Evolutionary conservation across 2,113 vertebrate species (phyloP), one percentile per base, ranked within the genome.

Genomic region (Pao palembangensis): DNA sequence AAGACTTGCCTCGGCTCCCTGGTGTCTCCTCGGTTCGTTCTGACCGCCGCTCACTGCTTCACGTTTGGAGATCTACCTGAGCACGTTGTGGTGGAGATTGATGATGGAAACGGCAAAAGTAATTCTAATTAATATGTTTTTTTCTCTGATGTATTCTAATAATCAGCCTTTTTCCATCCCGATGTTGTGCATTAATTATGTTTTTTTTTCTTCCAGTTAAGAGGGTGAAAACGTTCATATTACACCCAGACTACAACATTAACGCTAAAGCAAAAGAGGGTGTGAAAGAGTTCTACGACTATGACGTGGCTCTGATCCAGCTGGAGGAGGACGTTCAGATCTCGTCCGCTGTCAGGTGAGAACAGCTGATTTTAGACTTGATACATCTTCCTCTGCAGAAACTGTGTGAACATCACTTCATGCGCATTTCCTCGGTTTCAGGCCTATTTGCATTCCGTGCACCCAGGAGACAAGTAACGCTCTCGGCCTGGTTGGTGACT

Each of bases 31-130:
- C 52, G 53, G 19, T 90, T 90, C 25, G 14, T 92, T 55, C 46
- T 92, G 71, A 91, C 91, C 34, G 89, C 91, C 1, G 90, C 91
- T 64, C 91, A 92, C 65, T 92, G 91, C 78, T 86, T 92, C 61
- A 25, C 0, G 3, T 70, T 77, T 58, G 75, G 4, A 0, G 75
- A 78, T 58, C 0, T 0, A 6, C 4, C 50, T 4, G 3, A 55
- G 0, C 0, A 58, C 0, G 43, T 87, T 44, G 7, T 0, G 0
- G 55, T 91, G n/a, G 64, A 67, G 0, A 64, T 84, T n/a, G 8
- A 75, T 0, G 58, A 60, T 20, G 42, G 28, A 19, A 0, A 13
- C 0, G 6, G n/a, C 16, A 46, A 0, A 48, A 16, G 83, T 81
- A 76, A 70, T 12, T 1, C 41, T 10, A 53, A 38, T 55, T 51